A percentile compares a stretch with the other conserved stretches of the same genome.
Conservation (phyloP, 2,113 vertebrate species). For the Geococcyx californianus region DNA sequence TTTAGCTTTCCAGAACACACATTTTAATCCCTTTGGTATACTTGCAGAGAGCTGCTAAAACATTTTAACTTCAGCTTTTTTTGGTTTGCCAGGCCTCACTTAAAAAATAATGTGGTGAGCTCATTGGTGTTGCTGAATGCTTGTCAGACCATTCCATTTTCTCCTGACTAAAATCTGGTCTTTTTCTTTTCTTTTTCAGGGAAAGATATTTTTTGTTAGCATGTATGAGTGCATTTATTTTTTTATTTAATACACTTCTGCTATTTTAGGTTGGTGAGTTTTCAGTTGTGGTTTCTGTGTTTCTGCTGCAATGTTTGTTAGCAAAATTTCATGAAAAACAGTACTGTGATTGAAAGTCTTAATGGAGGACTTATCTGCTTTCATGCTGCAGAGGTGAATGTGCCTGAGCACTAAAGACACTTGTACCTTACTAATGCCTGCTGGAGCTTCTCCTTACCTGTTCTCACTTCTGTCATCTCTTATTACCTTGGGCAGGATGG, state of each 20-base stretch:
- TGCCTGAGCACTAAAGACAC: not conserved
- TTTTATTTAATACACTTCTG: not conserved
- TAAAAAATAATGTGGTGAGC: not conserved
- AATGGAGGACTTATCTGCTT: not conserved
- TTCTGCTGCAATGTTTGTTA: not conserved
- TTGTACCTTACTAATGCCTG: not conserved
- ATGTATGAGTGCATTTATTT: not conserved
- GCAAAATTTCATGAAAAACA: not conserved
- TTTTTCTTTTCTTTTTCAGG: not conserved
- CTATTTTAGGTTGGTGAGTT: not conserved
- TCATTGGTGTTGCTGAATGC: not conserved
- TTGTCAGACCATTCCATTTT: not conserved
- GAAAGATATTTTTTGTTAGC: not conserved
- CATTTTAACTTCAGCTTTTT: not conserved
- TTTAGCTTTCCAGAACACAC: not conserved
- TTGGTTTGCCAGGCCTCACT: not conserved
- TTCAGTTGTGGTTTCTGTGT: not conserved
- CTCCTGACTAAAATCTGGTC: not conserved
- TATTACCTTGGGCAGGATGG: not conserved
- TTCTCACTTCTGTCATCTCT: not conserved
- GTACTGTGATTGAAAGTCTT: not conserved
- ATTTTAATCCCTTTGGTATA: not conserved
- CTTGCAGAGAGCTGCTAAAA: conserved; percentile 4
- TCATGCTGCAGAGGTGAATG: not conserved
- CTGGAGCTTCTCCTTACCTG: not conserved